These are phyloP conservation scores for Alosa alosa DNA, from an alignment of 2,113 vertebrate genomes.

Conservation along the genomic window DNA sequence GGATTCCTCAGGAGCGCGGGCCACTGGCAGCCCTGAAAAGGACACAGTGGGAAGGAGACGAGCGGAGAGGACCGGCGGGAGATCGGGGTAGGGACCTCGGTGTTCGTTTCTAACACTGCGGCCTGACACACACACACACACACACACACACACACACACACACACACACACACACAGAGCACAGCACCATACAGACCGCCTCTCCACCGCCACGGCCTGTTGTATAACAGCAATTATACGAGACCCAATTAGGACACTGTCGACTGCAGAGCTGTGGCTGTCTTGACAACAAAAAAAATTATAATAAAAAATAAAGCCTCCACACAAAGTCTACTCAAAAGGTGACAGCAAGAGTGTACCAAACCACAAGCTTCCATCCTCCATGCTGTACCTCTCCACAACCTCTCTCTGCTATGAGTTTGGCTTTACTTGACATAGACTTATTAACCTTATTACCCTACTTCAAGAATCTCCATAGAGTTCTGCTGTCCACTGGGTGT, in stretches of 20 bases:
- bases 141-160: neutral
- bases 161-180: neutral
- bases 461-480: no score
- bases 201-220: neutral
- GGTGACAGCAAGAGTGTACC: no score
- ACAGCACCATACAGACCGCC: neutral
- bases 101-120: neutral
- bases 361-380: no score
- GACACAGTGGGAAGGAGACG: neutral
- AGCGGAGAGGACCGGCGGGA: neutral
- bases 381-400: no score
- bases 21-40: constrained; percentile 36
- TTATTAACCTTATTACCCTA: no score
- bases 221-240: neutral
- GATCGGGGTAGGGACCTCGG: neutral
- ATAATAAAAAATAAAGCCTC: neutral
- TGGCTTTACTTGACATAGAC: no score
- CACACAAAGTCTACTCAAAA: no score
- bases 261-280: neutral
- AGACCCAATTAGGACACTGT: neutral
- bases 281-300: neutral
- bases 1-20: constrained; percentile 35
- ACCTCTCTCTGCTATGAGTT: no score
- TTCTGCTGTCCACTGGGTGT: no score
- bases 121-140: neutral